Evolutionary conservation across 2,113 vertebrate genomes (phyloP).

Genomic region (Sylvietta virens): DNA sequence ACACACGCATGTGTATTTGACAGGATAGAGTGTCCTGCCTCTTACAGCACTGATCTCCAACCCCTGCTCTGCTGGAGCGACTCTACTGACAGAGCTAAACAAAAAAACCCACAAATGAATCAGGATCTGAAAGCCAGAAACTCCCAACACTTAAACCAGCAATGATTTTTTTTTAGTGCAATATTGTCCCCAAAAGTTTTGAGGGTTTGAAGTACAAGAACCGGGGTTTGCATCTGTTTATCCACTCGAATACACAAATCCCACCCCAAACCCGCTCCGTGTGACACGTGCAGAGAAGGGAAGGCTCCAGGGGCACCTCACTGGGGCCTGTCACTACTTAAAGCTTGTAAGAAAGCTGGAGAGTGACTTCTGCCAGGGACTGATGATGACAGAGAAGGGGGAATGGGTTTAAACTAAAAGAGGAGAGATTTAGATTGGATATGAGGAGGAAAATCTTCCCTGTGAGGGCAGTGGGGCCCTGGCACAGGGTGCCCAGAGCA

Average conservation of each 20-base stretch:
- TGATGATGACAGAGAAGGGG: background rate
- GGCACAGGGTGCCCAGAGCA: background rate
- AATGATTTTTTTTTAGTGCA: background rate
- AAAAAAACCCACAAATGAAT: accelerated
- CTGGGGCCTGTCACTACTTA: background rate
- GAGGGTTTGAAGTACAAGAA: background rate
- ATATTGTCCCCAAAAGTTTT: background rate
- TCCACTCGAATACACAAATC: background rate
- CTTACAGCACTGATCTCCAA: background rate
- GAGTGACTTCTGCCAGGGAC: background rate
- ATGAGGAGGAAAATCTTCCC: background rate
- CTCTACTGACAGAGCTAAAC: background rate
- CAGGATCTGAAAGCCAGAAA: background rate
- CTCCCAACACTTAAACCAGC: background rate
- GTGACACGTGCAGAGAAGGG: background rate
- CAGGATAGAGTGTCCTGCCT: background rate
- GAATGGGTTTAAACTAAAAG: background rate
- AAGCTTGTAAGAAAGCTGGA: background rate
- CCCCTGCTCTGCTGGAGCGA: background rate
- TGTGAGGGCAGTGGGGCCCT: background rate
- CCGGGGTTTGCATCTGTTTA: accelerated
- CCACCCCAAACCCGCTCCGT: accelerated
- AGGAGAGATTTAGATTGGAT: background rate
- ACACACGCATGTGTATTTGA: accelerated
- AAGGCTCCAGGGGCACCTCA: background rate